Conservation (phyloP, 1,140 invertebrate species). For the Papilio xuthus region DNA sequence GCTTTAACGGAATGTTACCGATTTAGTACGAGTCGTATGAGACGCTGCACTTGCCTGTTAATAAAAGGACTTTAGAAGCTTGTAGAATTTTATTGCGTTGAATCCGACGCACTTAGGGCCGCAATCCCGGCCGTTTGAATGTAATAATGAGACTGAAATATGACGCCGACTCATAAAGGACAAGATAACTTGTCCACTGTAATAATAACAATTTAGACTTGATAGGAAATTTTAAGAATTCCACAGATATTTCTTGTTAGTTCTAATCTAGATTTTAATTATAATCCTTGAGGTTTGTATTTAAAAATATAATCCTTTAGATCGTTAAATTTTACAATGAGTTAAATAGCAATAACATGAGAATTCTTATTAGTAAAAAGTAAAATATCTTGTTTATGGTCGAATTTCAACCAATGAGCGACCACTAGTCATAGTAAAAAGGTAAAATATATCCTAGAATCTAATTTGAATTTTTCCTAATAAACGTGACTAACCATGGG, state of each 20-base stretch:
- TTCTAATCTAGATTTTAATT: background rate
- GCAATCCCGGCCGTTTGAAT: slow-evolving; percentile 31
- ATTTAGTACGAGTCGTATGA: slow-evolving; percentile 37
- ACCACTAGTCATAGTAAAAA: too few species aligned
- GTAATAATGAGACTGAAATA: slow-evolving; percentile 38
- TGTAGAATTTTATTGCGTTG: slow-evolving; percentile 38
- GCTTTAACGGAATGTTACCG: slow-evolving; percentile 35
- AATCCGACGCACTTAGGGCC: slow-evolving; percentile 29
- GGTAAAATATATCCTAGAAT: too few species aligned
- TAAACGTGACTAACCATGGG: too few species aligned
- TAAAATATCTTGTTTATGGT: too few species aligned
- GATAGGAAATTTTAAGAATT: slow-evolving; percentile 4
- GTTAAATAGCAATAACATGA: background rate
- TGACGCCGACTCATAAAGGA: slow-evolving; percentile 30
- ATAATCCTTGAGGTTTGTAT: background rate
- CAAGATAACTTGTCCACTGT: slow-evolving; percentile 17
- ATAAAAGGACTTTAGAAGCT: slow-evolving; percentile 37
- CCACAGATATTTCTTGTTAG: background rate
- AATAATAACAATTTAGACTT: slow-evolving; percentile 20
- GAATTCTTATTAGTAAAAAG: too few species aligned
- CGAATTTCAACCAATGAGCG: too few species aligned
- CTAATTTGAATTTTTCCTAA: too few species aligned
- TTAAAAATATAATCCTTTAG: background rate
- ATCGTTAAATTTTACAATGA: background rate
- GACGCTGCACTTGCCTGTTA: slow-evolving; percentile 34